Base-by-base conservation (phyloP, 2,797 vertebrate species). In the Oreonectes daqikongensis region DNA sequence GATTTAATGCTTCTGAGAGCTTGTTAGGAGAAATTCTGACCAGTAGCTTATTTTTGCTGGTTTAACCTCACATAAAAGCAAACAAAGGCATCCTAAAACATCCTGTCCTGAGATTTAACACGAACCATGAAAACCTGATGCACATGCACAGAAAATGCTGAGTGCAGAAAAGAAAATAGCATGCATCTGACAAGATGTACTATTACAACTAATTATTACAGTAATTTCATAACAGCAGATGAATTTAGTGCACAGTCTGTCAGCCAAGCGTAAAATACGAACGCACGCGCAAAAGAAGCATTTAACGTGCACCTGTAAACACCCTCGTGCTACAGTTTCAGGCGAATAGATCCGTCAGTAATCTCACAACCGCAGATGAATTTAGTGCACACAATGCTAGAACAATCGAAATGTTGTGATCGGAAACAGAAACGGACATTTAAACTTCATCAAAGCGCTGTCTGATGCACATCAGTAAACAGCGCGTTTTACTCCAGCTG, bases 381-480 rank as follows among this genome's bases (percentile, higher is more conserved):
- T 26, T 28, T 8, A 18, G 18, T 17, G 14, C 2, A 38, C 20
- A 24, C 22, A 15, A 22, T 50, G 5, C 26, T 22, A 79, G 78
- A 78, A 52, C 68, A 20, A 64, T 44, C 50, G 64, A 66, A 68
- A 75, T 78, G 57, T 70, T 79, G 50, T 72, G 82, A 67, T 81
- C 71, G 71, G 76, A 69, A 82, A 85, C 83, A 79, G 67, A 61
- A 73, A 4, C 42, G 38, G 80, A 81, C 75, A 81, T 80, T 50
- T 69, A 87, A 88, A 86, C 81, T 86, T 86, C 80, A 82, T 74
- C 79, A 81, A 22, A 83, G 82, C 84, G 85, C 86, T 81, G 79
- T 77, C 81, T 81, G 82, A 69, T 77, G 83, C 79, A 83, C 82
- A 84, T 64, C 85, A 76, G 73, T 44, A 82, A 70, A 74, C 69